Conservation (phyloP, 2,113 vertebrate species). For the Mesocricetus auratus region DNA sequence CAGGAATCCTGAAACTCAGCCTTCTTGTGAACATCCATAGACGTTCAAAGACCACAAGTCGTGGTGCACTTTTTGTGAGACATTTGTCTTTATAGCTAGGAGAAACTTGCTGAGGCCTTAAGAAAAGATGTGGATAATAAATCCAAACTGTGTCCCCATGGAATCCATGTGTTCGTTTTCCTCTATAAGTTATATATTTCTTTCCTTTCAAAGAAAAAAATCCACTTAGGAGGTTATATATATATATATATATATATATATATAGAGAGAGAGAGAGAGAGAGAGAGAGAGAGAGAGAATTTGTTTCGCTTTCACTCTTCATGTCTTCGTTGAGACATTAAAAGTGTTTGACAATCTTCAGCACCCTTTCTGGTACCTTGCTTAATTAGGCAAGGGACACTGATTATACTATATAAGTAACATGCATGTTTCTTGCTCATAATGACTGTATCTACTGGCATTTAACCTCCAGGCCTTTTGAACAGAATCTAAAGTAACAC, state of each 20-base stretch:
- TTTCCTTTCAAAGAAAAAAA: constrained; percentile 37
- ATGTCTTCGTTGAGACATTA: background rate
- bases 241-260: background rate
- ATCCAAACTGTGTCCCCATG: constrained; percentile 27
- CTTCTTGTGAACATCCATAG: background rate
- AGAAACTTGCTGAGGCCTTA: constrained; percentile 47
- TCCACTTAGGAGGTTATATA: background rate
- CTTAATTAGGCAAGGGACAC: background rate
- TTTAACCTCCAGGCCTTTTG: constrained; percentile 25
- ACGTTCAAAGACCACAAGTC: constrained; percentile 27
- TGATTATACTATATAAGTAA: constrained; percentile 10
- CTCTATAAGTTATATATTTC: constrained; percentile 55
- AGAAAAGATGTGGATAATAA: constrained; percentile 51
- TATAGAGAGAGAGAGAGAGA: background rate
- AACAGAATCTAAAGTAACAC: constrained; percentile 54
- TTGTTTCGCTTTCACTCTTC: background rate
- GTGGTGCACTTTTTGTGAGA: background rate
- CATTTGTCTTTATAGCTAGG: constrained; percentile 41
- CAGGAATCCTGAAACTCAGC: background rate
- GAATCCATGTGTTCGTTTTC: constrained; percentile 13
- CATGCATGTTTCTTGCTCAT: constrained; percentile 13
- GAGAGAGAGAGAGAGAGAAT: background rate
- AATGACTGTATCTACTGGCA: background rate
- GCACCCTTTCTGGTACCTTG: background rate
- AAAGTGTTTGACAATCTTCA: background rate